Evolutionary conservation across 2,113 vertebrate genomes (phyloP).

Genomic region (Chaetorhynchus papuensis): DNA sequence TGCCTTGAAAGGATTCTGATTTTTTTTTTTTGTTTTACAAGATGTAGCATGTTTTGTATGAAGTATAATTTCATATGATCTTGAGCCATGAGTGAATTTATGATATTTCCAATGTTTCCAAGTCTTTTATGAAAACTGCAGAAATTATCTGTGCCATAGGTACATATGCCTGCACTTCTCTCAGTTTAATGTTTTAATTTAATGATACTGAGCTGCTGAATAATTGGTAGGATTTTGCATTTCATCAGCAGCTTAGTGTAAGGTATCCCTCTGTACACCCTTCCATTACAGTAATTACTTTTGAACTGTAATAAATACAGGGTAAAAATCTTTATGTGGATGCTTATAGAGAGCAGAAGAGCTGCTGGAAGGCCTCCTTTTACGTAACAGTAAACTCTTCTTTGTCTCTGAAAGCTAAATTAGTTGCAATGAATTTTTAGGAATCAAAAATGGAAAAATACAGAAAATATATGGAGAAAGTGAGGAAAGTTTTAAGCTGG

Average conservation of each 20-base stretch:
- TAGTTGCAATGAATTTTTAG: not conserved
- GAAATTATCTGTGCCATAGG: not conserved
- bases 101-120: not conserved
- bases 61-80: not conserved
- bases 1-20: not conserved
- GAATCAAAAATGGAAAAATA: not conserved
- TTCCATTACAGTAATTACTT: not conserved
- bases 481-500: not conserved
- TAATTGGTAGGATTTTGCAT: not conserved
- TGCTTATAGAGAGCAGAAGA: not conserved
- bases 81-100: not conserved
- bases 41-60: not conserved
- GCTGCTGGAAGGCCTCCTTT: not conserved
- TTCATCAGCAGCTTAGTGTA: not conserved
- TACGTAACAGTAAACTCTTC: not conserved
- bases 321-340: not conserved
- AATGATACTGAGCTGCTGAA: not conserved
- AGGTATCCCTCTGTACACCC: not conserved
- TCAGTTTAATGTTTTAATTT: not conserved
- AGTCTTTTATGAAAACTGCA: not conserved
- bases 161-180: not conserved
- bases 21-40: not conserved
- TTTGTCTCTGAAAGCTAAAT: not conserved
- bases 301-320: not conserved
- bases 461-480: not conserved